Evolutionary conservation across 2,888 invertebrate genomes (phyloP), one percentile per base, ranked within the genome.

Genomic region (Drosophila falleni): DNA sequence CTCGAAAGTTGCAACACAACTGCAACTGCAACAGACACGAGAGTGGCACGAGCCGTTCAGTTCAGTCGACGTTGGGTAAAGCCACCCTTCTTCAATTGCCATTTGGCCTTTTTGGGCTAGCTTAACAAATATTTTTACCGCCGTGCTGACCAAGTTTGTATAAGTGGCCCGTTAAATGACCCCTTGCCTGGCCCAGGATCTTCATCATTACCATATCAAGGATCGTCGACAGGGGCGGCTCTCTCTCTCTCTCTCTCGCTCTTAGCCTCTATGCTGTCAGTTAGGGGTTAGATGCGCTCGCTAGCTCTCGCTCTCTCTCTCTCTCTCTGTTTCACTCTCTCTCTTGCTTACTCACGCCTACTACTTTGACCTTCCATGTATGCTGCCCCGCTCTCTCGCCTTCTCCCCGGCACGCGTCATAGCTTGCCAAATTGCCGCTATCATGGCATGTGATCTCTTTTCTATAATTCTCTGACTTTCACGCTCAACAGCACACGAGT

Each of bases 401-500:
- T 56, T 46, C 26, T 33, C 29, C 26, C 9, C 35, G 74, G 70
- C 82, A 82, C 72, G 81, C 90, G 85, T 78, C 79, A 78, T 80
- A 79, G 74, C 77, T 89, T 89, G 86, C 87, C 81, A 91, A 91
- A 91, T 91, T 91, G 88, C 89, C 88, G 77, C 92, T 91, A 91
- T 91, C 92, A 89, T 82, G 87, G 82, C 84, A 81, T 88, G 81
- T 81, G 91, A 92, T 92, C 92, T 74, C 60, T 50, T 59, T 76
- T 71, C 74, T 89, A 89, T 92, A 92, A 92, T 92, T 91, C 92
- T 92, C 81, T 89, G 87, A 92, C 91, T 89, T 92, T 90, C 86
- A 91, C 89, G 91, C 90, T 90, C 91, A 81, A 82, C 64, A 74
- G 87, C 83, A 84, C 83, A 68, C 65, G 65, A 29, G 55, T 26